Base-by-base conservation (phyloP, 2,888 invertebrate genomes). In the Epistrophe grossulariae region DNA sequence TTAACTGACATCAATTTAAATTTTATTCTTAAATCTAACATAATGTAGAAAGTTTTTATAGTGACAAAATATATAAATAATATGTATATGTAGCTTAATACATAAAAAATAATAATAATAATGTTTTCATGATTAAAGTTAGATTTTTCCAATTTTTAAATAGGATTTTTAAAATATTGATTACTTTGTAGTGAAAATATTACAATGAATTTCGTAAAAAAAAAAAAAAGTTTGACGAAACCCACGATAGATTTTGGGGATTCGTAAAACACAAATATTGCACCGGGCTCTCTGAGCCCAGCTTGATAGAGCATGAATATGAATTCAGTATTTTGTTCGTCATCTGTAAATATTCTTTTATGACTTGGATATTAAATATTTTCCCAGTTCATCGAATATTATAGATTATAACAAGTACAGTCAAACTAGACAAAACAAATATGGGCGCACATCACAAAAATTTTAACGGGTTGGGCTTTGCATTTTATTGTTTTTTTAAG, bases 21-120 rank as follows among this genome's bases (percentile, higher is more conserved):
- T n/a, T 57, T 57, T 57, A 31, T 31, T 57, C 31, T 57, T 57
- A 57, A 9, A 57, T 28, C 55, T 28, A 31, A n/a, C n/a, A n/a
- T 55, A 57, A 15, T 15, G 15, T 15, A 55, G 15, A 15, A 57
- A 31, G 3, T 15, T 55, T 55, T 24, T 55, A 28, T 15, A 28
- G 31, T 31, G n/a, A 57, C 15, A 31, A 57, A 57, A 31, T 31
- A 31, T 57, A 31, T 57, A 57, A 57, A 57, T 57, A 31, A 31
- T 9, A 9, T 31, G 11, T 24, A 31, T 15, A 10, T n/a, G 31
- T 31, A 31, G 31, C 55, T 55, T 15, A 52, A 52, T 19, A 52
- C 13, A 28, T 31, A 17, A 15, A 40, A 15, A 15, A n/a, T n/a
- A 24, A 11, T n/a, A n/a, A 45, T 28, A n/a, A 28, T 2, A 19